Evolutionary conservation across 1,140 invertebrate species (phyloP).

Genomic region (Bicyclus anynana): DNA sequence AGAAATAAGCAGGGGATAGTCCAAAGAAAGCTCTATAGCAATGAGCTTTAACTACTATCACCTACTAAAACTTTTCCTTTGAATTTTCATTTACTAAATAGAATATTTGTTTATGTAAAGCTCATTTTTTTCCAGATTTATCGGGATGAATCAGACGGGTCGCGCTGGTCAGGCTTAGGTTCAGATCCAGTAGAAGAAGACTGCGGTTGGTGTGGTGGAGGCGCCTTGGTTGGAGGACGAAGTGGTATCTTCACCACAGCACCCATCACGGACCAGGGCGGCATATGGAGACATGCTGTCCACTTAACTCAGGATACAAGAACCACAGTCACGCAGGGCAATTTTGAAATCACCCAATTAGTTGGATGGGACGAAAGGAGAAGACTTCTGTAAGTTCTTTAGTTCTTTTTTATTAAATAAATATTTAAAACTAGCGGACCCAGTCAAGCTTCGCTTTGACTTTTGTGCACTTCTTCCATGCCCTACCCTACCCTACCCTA

Average conservation of each 20-base stretch:
- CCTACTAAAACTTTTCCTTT: no score
- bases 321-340: constrained; percentile 80
- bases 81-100: no score
- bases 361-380: constrained; percentile 81
- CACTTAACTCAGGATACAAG: constrained; percentile 41
- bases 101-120: no score
- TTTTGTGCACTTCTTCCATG: no score
- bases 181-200: constrained; percentile 56
- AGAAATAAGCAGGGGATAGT: no score
- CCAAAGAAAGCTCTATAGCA: no score
- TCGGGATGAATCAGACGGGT: constrained; percentile 59
- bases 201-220: constrained; percentile 62
- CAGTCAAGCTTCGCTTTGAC: no score
- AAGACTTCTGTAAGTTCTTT: constrained; percentile 78
- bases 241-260: constrained; percentile 49
- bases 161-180: constrained; percentile 65
- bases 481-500: no score
- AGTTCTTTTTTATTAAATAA: not conserved
- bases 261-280: constrained; percentile 50
- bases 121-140: constrained; percentile 55
- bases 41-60: no score
- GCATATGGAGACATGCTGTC: constrained; percentile 57
- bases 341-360: constrained; percentile 82
- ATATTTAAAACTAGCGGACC: no score
- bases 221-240: constrained; percentile 43